Percentiles rank a stretch among this genome's conserved stretches.
These are phyloP conservation scores for Phortica okadai DNA, from an alignment of 2,888 invertebrate species.

Conservation along the genomic window DNA sequence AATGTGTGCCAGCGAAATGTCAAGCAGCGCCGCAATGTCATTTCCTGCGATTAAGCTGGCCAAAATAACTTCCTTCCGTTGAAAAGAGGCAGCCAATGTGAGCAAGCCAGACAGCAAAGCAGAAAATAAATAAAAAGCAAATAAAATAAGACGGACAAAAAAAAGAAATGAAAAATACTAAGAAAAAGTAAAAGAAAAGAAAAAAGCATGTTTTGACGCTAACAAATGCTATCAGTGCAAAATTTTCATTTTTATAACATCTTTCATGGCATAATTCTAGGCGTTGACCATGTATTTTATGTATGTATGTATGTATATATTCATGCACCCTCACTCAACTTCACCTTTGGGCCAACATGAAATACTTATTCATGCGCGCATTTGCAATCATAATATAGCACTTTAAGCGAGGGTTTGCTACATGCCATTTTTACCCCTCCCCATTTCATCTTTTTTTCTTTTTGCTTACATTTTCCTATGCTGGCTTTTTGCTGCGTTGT, in stretches of 20 bases:
- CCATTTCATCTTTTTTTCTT: constrained; percentile 39
- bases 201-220: background rate
- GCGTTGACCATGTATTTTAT: constrained; percentile 24
- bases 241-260: constrained; percentile 38
- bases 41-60: constrained; percentile 35
- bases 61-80: constrained; percentile 39
- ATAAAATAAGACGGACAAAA: background rate
- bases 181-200: background rate
- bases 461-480: background rate
- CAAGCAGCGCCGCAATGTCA: constrained; percentile 2
- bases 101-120: background rate
- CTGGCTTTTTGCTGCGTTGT: constrained; percentile 6
- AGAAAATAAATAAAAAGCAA: background rate
- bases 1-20: background rate
- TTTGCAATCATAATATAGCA: constrained; percentile 26
- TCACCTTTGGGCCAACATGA: background rate
- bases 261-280: constrained; percentile 39
- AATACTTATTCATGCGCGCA: constrained; percentile 3
- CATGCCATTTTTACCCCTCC: background rate
- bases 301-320: background rate
- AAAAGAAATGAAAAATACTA: constrained; percentile 12
- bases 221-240: constrained; percentile 23
- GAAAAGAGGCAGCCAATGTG: background rate
- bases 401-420: background rate
- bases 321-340: background rate